Conservation (phyloP, 2,797 vertebrate genomes). For the Mormyrus proboscirostris region DNA sequence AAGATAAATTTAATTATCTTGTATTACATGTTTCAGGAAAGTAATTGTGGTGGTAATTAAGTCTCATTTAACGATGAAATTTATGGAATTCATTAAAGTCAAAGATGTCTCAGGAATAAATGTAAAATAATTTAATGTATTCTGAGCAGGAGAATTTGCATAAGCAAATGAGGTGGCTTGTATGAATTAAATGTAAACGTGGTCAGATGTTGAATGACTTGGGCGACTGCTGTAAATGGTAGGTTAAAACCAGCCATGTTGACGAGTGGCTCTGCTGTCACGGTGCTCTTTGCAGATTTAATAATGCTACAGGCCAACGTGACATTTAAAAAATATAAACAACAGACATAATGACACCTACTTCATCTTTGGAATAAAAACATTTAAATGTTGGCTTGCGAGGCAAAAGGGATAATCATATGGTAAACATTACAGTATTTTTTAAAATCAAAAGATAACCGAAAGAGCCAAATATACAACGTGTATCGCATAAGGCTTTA, state of each 20-base stretch:
- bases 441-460: not conserved
- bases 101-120: not conserved
- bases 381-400: not conserved
- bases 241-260: not conserved
- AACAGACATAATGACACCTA: not conserved
- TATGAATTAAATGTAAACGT: conserved; percentile 1
- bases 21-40: conserved; percentile 3
- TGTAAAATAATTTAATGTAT: conserved; percentile 1
- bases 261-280: not conserved
- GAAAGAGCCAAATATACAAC: not conserved
- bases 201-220: not conserved
- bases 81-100: conserved; percentile 12
- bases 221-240: not conserved
- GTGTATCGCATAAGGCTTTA: not conserved
- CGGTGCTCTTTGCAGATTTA: not conserved
- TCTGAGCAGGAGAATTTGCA: not conserved
- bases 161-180: not conserved
- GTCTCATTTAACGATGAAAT: conserved; percentile 11
- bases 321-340: conserved; percentile 5
- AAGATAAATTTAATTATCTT: conserved; percentile 9
- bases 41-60: conserved; percentile 6
- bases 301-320: not conserved
- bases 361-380: not conserved
- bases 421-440: not conserved
- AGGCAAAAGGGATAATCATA: not conserved